Base-by-base conservation (phyloP, 2,113 vertebrate genomes). In the Tonatia bakeri region DNA sequence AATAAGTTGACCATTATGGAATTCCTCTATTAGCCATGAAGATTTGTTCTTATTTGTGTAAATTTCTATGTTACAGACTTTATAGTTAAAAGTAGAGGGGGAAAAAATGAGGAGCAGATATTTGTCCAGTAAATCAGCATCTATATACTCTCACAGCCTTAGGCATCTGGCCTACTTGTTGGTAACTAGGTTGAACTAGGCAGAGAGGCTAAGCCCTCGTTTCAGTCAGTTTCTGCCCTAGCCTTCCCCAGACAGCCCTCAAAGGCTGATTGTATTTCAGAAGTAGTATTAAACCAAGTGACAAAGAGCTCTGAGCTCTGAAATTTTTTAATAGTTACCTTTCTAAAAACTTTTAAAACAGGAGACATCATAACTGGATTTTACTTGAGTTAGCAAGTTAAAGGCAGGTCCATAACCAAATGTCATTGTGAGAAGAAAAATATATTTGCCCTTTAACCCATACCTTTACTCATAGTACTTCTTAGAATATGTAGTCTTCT, bases 381-480 rank as follows among this genome's bases (percentile, higher is more conserved):
- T 95, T 93, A 67, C 36, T 79, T 96, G 36, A 47, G 15, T 83
- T 93, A 92, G 47, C 22, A 94, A 72, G 13, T 80, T 52, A 84
- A 64, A 4, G 79, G 15, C 36, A 83, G 45, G 28, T 85, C 69
- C 45, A 91, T 36, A 94, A 94, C 31, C 61, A 88, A 94, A 36
- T 83, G 38, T 77, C 59, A 47, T 40, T 82, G 24, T 59, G 79
- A 72, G 36, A 92, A 83, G 54, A 26, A 84, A 3, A 94, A 89
- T 89, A 0, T 67, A 16, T 86, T 65, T 95, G 76, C 22, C 50
- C n/a, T 67, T 87, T 43, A n/a, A 76, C 36, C 65, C 50, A 47
- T 84, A 50, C 17, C 47, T 95, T 93, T 43, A 87, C 75, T 89
- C 4, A 64, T 2, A 92, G 22, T 38, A 50, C 19, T 85, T 54